phyloP scores from a whole-genome alignment of 2,888 invertebrate species.

The Gonocerus acuteangulatus region DNA sequence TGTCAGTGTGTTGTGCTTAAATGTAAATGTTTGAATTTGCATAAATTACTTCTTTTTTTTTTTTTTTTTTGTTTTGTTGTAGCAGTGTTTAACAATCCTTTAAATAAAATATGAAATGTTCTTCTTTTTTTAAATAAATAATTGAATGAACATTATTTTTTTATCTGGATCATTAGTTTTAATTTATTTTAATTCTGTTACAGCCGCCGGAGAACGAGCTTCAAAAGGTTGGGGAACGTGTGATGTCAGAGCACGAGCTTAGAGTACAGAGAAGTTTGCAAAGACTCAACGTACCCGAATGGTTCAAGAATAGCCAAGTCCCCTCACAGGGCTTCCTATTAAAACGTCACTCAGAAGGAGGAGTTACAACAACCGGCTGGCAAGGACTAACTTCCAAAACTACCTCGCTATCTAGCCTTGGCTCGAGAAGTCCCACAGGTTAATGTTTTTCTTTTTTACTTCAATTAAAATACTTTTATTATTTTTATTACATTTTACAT shows the following conservation, averaged over 20 bases:
- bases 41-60: too few species aligned
- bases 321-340: slow-evolving; percentile 73
- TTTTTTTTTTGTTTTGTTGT: too few species aligned
- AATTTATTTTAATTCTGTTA: slow-evolving; percentile 41
- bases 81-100: too few species aligned
- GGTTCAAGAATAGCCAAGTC: slow-evolving; percentile 75
- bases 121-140: too few species aligned
- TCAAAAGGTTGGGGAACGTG: slow-evolving; percentile 64
- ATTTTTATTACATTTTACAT: too few species aligned
- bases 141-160: too few species aligned
- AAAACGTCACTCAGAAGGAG: slow-evolving; percentile 59
- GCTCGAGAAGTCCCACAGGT: slow-evolving; percentile 39
- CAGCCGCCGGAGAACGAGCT: slow-evolving; percentile 93
- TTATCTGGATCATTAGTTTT: too few species aligned
- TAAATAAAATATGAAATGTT: too few species aligned
- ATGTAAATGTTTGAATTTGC: too few species aligned
- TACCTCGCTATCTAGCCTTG: slow-evolving; percentile 57
- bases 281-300: slow-evolving; percentile 89
- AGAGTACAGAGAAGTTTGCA: slow-evolving; percentile 88
- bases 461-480: too few species aligned
- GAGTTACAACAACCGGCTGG: slow-evolving; percentile 47
- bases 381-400: slow-evolving; percentile 70
- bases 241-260: slow-evolving; percentile 88
- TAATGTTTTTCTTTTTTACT: slow-evolving; percentile 17
- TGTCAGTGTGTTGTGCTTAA: too few species aligned